Evolutionary conservation across 2,113 vertebrate genomes (phyloP).

Genomic region (Melanocharis versteri): DNA sequence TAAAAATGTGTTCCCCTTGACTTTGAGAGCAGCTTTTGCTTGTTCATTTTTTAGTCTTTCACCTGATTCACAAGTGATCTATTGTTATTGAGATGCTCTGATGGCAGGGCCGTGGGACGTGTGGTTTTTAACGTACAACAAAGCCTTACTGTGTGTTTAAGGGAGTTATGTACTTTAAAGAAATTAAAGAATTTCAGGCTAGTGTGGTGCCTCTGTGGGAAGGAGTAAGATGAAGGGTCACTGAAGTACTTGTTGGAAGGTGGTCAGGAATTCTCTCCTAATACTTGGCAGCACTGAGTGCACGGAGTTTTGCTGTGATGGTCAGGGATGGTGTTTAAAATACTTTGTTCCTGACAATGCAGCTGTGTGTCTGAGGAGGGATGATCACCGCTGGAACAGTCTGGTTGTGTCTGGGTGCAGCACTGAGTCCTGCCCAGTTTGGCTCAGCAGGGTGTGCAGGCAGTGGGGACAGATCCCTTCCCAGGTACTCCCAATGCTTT

Average conservation of each 20-base stretch:
- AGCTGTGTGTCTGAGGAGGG: background rate
- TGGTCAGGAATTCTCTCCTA: background rate
- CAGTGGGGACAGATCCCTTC: background rate
- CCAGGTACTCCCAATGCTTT: fast-evolving
- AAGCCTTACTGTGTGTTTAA: background rate
- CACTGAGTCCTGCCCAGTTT: background rate
- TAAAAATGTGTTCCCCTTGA: background rate
- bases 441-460: background rate
- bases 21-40: background rate
- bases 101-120: background rate
- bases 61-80: background rate
- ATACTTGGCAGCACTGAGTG: background rate
- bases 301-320: background rate
- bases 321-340: background rate
- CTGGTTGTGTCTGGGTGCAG: background rate
- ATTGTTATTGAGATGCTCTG: background rate
- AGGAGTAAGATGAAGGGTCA: background rate
- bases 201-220: background rate
- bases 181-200: background rate
- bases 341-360: background rate
- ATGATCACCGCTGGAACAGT: background rate
- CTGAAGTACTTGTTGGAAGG: background rate
- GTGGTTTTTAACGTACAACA: background rate
- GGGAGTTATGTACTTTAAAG: background rate
- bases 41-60: background rate